Percentiles rank a stretch among this genome's conserved stretches.
These are phyloP conservation scores for Myoxocephalus aenaeus DNA, from an alignment of 2,797 vertebrate species.

Conservation along the genomic window DNA sequence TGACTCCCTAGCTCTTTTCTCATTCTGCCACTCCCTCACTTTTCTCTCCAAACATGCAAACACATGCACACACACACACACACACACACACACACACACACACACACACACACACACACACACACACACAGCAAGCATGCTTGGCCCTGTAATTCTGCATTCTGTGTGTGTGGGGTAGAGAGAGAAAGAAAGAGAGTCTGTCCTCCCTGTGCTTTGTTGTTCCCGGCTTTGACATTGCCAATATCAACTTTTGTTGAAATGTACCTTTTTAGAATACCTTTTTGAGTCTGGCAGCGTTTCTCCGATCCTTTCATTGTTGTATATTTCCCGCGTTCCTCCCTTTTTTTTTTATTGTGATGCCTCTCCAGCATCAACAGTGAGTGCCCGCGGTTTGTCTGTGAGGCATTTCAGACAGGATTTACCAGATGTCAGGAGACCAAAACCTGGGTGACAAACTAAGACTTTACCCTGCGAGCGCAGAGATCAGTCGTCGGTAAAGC, in stretches of 20 bases:
- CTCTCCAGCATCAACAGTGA: constrained; percentile 25
- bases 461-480: constrained; percentile 35
- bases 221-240: constrained; percentile 59
- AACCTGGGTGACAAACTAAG: constrained; percentile 59
- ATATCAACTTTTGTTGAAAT: constrained; percentile 41
- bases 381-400: constrained; percentile 48
- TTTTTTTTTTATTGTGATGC: constrained; percentile 28
- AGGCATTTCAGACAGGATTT: constrained; percentile 63
- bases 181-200: constrained; percentile 44
- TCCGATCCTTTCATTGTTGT: constrained; percentile 38
- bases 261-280: constrained; percentile 32
- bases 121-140: constrained; percentile 17
- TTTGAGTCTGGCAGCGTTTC: constrained; percentile 47
- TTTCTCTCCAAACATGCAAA: constrained; percentile 4
- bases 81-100: constrained; percentile 15
- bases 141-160: constrained; percentile 52
- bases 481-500: constrained; percentile 44
- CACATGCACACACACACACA: constrained; percentile 5
- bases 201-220: constrained; percentile 56
- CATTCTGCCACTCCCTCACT: constrained; percentile 19
- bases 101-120: constrained; percentile 9
- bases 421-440: constrained; percentile 61
- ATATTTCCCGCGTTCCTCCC: constrained; percentile 35
- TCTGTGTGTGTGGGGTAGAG: constrained; percentile 28
- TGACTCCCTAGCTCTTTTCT: constrained; percentile 34